Conservation (phyloP, 2,888 invertebrate genomes). For the Candidula unifasciata region DNA sequence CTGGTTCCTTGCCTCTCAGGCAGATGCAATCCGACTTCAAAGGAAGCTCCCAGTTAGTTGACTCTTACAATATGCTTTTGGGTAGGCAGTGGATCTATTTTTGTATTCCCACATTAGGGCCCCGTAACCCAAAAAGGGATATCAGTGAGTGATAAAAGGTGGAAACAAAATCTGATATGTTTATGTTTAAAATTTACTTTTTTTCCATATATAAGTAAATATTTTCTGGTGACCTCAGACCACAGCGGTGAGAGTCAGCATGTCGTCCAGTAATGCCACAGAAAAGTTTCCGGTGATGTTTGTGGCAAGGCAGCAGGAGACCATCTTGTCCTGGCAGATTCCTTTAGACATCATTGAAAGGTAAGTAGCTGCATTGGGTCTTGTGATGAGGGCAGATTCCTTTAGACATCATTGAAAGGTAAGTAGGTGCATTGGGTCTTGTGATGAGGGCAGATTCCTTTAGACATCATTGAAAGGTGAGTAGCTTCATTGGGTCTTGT, state of each 20-base stretch:
- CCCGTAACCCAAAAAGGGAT: no score
- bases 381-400: conserved; percentile 91
- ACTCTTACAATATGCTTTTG: no score
- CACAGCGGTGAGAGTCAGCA: conserved; percentile 71
- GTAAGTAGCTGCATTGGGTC: conserved; percentile 62
- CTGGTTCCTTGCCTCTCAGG: no score
- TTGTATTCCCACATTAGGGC: no score
- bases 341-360: conserved; percentile 82
- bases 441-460: conserved; percentile 89
- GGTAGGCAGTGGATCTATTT: no score
- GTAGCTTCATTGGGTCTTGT: conserved; percentile 39
- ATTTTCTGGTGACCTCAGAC: conserved; percentile 61
- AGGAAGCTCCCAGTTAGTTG: no score
- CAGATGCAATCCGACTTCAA: no score
- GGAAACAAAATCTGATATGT: neutral
- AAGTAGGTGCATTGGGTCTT: conserved; percentile 52
- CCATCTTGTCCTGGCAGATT: conserved; percentile 88
- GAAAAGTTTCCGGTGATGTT: conserved; percentile 84
- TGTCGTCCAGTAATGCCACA: conserved; percentile 79
- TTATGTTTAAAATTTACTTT: neutral
- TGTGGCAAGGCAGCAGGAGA: conserved; percentile 86
- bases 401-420: conserved; percentile 80
- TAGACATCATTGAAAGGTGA: conserved; percentile 80
- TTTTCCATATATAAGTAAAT: neutral
- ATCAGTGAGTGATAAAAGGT: no score